Evolutionary conservation across 2,797 vertebrate genomes (phyloP).

Genomic region (Rachycentron canadum): DNA sequence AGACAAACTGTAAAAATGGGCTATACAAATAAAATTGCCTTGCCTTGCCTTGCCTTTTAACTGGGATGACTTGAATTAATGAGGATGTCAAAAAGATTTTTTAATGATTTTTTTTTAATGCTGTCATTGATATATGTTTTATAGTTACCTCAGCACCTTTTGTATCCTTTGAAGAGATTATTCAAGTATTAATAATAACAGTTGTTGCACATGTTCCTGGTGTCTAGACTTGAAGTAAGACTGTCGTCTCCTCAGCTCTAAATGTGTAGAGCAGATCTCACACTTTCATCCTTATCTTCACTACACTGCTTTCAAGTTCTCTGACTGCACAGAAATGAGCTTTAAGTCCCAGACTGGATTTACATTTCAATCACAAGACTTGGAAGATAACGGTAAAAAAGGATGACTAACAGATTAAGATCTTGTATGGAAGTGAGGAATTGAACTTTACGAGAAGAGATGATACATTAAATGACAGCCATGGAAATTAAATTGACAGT

Average conservation of each 20-base stretch:
- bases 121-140: not conserved
- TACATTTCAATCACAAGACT: constrained; percentile 74
- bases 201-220: constrained; percentile 9
- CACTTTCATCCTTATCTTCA: constrained; percentile 68
- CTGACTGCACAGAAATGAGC: constrained; percentile 64
- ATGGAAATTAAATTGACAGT: constrained; percentile 34
- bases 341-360: constrained; percentile 69
- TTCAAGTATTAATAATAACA: constrained; percentile 5
- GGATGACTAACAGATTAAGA: constrained; percentile 69
- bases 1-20: no score
- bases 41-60: no score
- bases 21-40: no score
- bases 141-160: not conserved
- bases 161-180: not conserved
- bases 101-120: not conserved
- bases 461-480: constrained; percentile 24
- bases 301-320: constrained; percentile 69
- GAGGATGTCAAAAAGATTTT: not conserved
- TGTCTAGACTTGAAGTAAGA: constrained; percentile 53
- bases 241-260: constrained; percentile 41
- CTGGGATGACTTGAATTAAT: not conserved
- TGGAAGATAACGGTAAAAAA: constrained; percentile 63
- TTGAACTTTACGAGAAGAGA: constrained; percentile 56
- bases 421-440: constrained; percentile 51
- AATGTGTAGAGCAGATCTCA: constrained; percentile 49